A percentile compares a stretch with the other conserved stretches of the same genome.
These are phyloP conservation scores for Pseudolycoriella hygida DNA, from an alignment of 2,888 invertebrate species.

Conservation along the genomic window DNA sequence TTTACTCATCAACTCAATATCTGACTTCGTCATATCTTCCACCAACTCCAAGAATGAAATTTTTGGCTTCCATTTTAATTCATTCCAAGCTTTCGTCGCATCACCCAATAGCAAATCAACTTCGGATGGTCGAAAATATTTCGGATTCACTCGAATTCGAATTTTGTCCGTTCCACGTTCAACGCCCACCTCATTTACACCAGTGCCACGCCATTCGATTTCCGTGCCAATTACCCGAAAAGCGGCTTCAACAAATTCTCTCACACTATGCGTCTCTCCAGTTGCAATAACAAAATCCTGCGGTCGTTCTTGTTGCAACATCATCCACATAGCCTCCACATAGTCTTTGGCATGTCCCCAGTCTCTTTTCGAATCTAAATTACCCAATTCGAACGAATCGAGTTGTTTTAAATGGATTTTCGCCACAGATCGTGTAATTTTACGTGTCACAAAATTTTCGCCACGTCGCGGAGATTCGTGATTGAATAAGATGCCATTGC, in stretches of 20 bases:
- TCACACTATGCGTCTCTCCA: constrained; percentile 84
- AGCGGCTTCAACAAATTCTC: constrained; percentile 87
- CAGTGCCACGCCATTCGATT: constrained; percentile 78
- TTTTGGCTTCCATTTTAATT: constrained; percentile 77
- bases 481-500: constrained; percentile 91
- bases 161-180: constrained; percentile 54
- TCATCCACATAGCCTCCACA: constrained; percentile 99
- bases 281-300: constrained; percentile 97
- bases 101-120: constrained; percentile 91
- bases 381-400: constrained; percentile 76
- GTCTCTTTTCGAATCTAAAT: constrained; percentile 87
- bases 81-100: constrained; percentile 71
- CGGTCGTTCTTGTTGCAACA: constrained; percentile 82
- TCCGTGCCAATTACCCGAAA: constrained; percentile 67
- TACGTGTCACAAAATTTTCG: constrained; percentile 96
- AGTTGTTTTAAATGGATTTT: constrained; percentile 84
- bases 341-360: constrained; percentile 98
- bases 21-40: constrained; percentile 85
- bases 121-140: constrained; percentile 95
- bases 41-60: constrained; percentile 70
- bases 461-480: constrained; percentile 92
- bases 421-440: constrained; percentile 93
- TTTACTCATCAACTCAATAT: constrained; percentile 75
- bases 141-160: constrained; percentile 77
- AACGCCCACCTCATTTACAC: constrained; percentile 54